Evolutionary conservation across 2,113 vertebrate species (phyloP).

Genomic region (Triplophysa siluroides): DNA sequence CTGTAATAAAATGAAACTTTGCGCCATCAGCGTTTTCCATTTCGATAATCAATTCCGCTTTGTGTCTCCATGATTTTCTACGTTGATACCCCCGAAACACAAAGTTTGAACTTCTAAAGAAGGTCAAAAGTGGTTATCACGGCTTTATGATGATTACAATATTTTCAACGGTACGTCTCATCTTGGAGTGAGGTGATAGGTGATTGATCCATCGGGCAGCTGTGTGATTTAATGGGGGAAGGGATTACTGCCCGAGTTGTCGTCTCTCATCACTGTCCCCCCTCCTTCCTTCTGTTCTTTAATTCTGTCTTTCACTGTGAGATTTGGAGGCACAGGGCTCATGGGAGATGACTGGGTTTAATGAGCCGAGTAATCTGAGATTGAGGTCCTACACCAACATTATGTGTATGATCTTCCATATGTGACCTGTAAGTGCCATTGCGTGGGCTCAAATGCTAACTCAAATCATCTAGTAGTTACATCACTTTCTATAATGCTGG

Average conservation of each 20-base stretch:
- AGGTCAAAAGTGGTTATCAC: no score
- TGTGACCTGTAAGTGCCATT: conserved; percentile 33
- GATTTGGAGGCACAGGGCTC: conserved; percentile 51
- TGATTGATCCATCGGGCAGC: conserved; percentile 52
- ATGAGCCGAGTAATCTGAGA: conserved; percentile 67
- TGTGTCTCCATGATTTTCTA: no score
- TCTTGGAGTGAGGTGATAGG: conserved; percentile 4
- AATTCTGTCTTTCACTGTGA: conserved; percentile 19
- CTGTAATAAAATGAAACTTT: no score
- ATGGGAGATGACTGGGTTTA: conserved; percentile 59
- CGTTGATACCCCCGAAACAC: no score
- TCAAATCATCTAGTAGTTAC: conserved; percentile 18
- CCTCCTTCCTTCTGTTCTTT: conserved; percentile 3
- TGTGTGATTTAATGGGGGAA: conserved; percentile 57
- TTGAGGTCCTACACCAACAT: conserved; percentile 23
- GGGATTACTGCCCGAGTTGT: conserved; percentile 72
- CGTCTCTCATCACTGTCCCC: conserved; percentile 62
- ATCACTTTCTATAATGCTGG: not conserved
- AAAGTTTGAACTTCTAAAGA: no score
- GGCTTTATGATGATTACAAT: no score
- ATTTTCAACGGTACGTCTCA: no score
- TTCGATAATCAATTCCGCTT: no score
- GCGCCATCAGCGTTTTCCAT: no score
- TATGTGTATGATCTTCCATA: conserved; percentile 12
- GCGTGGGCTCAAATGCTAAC: not conserved